Conservation (phyloP, 53 echinoderm and acorn worm genomes). For the Pentamera pediparva region DNA sequence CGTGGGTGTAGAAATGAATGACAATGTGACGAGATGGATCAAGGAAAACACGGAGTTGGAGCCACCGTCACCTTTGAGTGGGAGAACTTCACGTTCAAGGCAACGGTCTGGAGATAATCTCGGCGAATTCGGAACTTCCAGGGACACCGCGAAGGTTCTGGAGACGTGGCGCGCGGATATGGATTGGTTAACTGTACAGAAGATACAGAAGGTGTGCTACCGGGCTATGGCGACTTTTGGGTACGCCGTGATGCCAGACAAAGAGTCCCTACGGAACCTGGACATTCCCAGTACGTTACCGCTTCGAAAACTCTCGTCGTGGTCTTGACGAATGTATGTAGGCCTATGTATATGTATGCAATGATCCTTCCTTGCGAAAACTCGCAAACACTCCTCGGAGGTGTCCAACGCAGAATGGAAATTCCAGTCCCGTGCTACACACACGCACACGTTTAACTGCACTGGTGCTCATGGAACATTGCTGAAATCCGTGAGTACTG, state of each 20-base stretch:
- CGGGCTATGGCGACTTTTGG: conserved; percentile 38
- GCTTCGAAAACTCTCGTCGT: background rate
- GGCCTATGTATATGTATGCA: too few species aligned
- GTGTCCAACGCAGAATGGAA: too few species aligned
- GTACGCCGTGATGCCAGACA: conserved; percentile 14
- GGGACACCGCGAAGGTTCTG: conserved; percentile 23
- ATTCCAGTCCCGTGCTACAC: too few species aligned
- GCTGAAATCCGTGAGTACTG: too few species aligned
- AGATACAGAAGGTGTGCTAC: conserved; percentile 44
- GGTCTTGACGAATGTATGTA: too few species aligned
- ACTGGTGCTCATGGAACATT: too few species aligned
- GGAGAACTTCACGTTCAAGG: too few species aligned
- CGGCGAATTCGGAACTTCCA: background rate
- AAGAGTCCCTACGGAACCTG: background rate
- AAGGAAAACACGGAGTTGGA: conserved; percentile 34
- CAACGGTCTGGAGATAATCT: too few species aligned
- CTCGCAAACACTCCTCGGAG: too few species aligned
- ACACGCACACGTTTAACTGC: too few species aligned
- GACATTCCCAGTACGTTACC: conserved; percentile 8
- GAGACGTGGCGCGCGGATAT: conserved; percentile 43
- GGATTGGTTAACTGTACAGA: conserved; percentile 5
- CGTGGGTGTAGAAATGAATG: conserved; percentile 18
- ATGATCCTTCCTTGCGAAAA: too few species aligned
- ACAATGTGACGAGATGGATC: conserved; percentile 40
- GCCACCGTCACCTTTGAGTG: background rate